Evolutionary conservation across 2,888 invertebrate species (phyloP).

Genomic region (Agriotes lineatus): DNA sequence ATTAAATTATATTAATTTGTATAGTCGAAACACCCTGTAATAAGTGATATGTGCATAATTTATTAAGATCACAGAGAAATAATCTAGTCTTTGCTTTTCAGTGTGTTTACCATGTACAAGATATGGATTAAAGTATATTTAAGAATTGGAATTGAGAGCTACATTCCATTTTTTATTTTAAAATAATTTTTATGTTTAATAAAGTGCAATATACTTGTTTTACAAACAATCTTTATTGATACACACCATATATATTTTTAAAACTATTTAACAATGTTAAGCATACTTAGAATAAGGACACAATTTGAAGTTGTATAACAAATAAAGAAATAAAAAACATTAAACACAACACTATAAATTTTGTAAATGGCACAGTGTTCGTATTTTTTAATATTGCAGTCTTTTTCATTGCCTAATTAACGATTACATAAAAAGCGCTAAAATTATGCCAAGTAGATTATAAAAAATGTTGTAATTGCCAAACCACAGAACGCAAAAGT

Average conservation of each 20-base stretch:
- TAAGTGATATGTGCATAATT: too few relatives aligned
- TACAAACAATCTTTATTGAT: neutral
- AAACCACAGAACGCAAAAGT: conserved; percentile 69
- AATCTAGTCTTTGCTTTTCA: too few relatives aligned
- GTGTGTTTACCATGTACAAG: too few relatives aligned
- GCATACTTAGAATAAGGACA: neutral
- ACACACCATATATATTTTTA: neutral
- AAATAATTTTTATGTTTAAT: neutral
- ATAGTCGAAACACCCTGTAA: too few relatives aligned
- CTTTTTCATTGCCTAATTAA: neutral
- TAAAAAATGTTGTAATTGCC: conserved; percentile 69
- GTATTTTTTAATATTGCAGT: neutral
- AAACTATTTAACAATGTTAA: neutral
- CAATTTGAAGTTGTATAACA: conserved; percentile 1
- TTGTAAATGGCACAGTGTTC: neutral
- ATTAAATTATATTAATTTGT: too few relatives aligned
- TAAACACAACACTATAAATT: neutral
- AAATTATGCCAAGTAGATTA: conserved; percentile 68
- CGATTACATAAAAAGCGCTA: neutral
- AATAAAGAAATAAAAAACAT: neutral
- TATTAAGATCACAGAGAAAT: too few relatives aligned
- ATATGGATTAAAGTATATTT: too few relatives aligned
- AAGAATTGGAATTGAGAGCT: too few relatives aligned
- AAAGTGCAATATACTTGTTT: neutral
- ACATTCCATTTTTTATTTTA: conserved; percentile 4